Evolutionary conservation across 1,140 invertebrate genomes (phyloP).

Genomic region (Plodia interpunctella): DNA sequence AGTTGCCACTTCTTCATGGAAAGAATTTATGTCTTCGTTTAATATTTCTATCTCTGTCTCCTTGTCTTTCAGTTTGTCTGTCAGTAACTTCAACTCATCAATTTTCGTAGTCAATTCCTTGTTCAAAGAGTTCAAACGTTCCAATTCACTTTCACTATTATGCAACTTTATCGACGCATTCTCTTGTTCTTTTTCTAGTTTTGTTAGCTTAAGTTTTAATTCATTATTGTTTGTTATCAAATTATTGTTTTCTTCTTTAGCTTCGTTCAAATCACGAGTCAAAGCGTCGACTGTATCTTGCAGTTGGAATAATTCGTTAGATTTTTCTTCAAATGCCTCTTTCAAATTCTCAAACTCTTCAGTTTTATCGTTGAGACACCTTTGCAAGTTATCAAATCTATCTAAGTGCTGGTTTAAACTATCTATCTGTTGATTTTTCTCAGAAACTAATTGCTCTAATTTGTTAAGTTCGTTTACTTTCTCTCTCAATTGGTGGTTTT

Average conservation of each 20-base stretch:
- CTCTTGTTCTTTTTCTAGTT: constrained; percentile 74
- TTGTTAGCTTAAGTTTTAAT: constrained; percentile 56
- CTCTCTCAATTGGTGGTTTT: constrained; percentile 62
- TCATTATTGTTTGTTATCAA: constrained; percentile 55
- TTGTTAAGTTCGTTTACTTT: constrained; percentile 60
- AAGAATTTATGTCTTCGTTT: constrained; percentile 69
- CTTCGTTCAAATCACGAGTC: constrained; percentile 63
- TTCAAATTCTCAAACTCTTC: constrained; percentile 64
- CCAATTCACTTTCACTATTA: constrained; percentile 56
- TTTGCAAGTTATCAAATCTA: constrained; percentile 66
- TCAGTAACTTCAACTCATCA: constrained; percentile 62
- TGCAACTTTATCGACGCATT: constrained; percentile 64
- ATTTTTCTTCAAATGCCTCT: constrained; percentile 60
- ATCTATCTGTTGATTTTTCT: constrained; percentile 76
- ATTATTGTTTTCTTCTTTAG: constrained; percentile 61
- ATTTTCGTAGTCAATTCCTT: constrained; percentile 52
- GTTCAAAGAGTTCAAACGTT: constrained; percentile 52
- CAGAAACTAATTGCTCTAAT: constrained; percentile 65
- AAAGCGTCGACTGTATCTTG: constrained; percentile 59
- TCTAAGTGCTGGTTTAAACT: constrained; percentile 73
- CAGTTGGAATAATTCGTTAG: constrained; percentile 56
- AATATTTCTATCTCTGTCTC: constrained; percentile 75
- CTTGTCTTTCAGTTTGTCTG: constrained; percentile 60
- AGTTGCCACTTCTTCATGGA: constrained; percentile 67
- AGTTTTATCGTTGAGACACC: constrained; percentile 67